These are phyloP conservation scores for Saturnia pavonia DNA, from an alignment of 2,888 invertebrate genomes.

Conservation along the genomic window DNA sequence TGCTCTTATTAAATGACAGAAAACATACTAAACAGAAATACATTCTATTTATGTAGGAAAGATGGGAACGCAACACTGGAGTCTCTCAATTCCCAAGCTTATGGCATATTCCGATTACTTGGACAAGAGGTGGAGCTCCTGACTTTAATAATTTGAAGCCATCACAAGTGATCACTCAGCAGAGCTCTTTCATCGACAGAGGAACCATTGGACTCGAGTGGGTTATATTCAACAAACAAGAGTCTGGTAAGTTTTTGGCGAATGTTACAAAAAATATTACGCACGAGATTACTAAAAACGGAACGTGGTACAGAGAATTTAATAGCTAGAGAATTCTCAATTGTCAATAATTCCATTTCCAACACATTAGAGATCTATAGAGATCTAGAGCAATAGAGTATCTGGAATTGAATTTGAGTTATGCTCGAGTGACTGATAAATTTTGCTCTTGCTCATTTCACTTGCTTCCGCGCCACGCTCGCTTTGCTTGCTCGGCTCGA, in stretches of 20 bases:
- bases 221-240: constrained; percentile 84
- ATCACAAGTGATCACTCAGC: constrained; percentile 48
- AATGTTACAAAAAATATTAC: background rate
- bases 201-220: constrained; percentile 70
- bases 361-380: too few species aligned
- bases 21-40: background rate
- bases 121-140: constrained; percentile 61
- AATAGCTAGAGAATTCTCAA: too few species aligned
- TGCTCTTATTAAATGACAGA: background rate
- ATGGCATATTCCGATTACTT: constrained; percentile 73
- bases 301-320: too few species aligned
- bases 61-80: constrained; percentile 61
- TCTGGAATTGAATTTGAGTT: too few species aligned
- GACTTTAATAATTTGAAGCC: constrained; percentile 70
- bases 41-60: background rate
- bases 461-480: background rate
- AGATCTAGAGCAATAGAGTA: too few species aligned
- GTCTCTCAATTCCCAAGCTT: constrained; percentile 41
- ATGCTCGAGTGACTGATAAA: too few species aligned
- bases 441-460: background rate
- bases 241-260: constrained; percentile 66
- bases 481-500: background rate
- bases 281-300: background rate
- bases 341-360: too few species aligned
- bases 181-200: constrained; percentile 45